A percentile compares a stretch with the other conserved stretches of the same genome.
Conservation (phyloP, 2,113 vertebrate genomes). For the Mionectes macconnelli region DNA sequence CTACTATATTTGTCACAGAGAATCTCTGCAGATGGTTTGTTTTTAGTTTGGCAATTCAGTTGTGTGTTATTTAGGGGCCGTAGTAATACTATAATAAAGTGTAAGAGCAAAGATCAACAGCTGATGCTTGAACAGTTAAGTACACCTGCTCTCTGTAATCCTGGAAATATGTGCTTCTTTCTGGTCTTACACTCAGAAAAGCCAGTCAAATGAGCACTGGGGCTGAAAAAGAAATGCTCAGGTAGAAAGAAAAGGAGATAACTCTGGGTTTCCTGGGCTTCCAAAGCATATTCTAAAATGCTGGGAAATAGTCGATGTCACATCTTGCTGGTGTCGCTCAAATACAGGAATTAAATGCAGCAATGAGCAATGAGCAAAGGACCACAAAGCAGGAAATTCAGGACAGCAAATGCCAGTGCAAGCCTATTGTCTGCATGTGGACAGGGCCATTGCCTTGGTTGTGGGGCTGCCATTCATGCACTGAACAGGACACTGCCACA, state of each 20-base stretch:
- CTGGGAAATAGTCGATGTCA: neutral
- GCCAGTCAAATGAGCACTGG: neutral
- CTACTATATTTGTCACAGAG: neutral
- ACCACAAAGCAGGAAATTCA: neutral
- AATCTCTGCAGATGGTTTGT: neutral
- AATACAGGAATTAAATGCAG: neutral
- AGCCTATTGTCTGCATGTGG: neutral
- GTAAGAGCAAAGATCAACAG: conserved; percentile 16
- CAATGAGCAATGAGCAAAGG: neutral
- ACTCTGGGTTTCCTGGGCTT: neutral
- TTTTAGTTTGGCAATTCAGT: neutral
- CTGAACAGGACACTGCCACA: neutral
- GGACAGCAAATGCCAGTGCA: neutral
- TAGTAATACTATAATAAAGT: neutral
- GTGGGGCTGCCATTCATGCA: neutral
- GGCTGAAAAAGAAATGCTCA: neutral
- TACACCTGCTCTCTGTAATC: neutral
- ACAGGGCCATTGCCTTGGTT: neutral
- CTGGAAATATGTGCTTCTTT: neutral
- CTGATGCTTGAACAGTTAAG: conserved; percentile 6
- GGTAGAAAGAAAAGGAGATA: neutral
- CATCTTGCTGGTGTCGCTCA: neutral
- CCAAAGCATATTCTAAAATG: neutral
- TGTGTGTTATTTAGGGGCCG: neutral
- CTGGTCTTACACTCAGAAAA: neutral